Percentiles rank a stretch among this genome's conserved stretches.
These are phyloP conservation scores for Eumacrocentrus americanus DNA, from an alignment of 2,888 invertebrate genomes.

Conservation along the genomic window DNA sequence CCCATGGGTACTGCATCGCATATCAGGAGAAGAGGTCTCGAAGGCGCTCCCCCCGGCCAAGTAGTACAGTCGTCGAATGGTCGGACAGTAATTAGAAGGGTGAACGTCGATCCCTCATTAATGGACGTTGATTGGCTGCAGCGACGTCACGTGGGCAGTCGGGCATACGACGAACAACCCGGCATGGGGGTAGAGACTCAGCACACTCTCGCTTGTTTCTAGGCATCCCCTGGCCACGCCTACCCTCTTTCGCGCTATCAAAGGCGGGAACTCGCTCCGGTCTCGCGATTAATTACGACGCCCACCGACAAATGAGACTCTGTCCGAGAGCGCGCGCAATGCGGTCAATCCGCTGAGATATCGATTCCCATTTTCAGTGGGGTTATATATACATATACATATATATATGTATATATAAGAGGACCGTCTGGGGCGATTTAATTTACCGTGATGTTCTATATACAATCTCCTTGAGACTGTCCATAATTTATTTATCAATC, in stretches of 20 bases:
- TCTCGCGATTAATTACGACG: slow-evolving; percentile 57
- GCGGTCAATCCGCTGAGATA: slow-evolving; percentile 30
- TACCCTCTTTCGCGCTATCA: slow-evolving; percentile 56
- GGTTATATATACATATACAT: slow-evolving; percentile 1
- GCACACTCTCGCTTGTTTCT: slow-evolving; percentile 55
- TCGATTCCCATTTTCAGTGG: slow-evolving; percentile 20
- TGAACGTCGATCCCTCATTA: slow-evolving; percentile 48
- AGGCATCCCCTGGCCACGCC: slow-evolving; percentile 57
- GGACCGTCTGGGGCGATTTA: slow-evolving; percentile 3
- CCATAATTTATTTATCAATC: slow-evolving; percentile 4
- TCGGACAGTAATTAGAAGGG: slow-evolving; percentile 44
- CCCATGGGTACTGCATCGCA: no score
- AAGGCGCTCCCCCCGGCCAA: neutral
- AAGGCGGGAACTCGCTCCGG: slow-evolving; percentile 53
- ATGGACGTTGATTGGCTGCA: slow-evolving; percentile 56
- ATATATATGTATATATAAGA: slow-evolving; percentile 11
- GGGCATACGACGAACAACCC: slow-evolving; percentile 23
- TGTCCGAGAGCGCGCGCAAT: slow-evolving; percentile 27
- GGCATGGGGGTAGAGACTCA: slow-evolving; percentile 36
- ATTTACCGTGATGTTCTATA: slow-evolving; percentile 18
- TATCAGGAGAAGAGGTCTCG: no score
- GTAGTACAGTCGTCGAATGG: slow-evolving; percentile 30
- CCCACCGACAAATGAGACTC: slow-evolving; percentile 57
- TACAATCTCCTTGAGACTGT: slow-evolving; percentile 17
- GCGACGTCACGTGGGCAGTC: slow-evolving; percentile 46